Conservation (phyloP, 2,113 vertebrate genomes). For the Phyllostomus discolor region DNA sequence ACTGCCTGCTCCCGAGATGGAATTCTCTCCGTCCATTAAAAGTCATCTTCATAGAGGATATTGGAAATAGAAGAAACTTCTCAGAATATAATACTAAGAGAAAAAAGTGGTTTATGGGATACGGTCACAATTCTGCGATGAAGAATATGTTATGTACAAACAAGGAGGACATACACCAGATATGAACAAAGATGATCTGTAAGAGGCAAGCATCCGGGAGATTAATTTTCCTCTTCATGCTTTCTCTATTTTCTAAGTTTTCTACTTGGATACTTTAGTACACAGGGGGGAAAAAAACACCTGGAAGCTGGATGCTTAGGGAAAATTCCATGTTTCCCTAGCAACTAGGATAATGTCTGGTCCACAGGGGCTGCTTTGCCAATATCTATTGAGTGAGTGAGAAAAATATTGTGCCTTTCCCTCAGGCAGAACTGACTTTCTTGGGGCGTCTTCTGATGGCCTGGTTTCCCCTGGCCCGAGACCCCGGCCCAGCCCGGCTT, state of each 20-base stretch:
- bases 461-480: neutral
- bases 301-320: neutral
- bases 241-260: neutral
- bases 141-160: neutral
- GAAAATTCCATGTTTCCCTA: neutral
- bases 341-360: neutral
- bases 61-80: neutral
- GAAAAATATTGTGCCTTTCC: neutral
- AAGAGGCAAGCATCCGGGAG: neutral
- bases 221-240: neutral
- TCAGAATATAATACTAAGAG: neutral
- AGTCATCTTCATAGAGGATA: neutral
- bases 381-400: neutral
- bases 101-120: neutral
- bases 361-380: neutral
- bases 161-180: neutral
- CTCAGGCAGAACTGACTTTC: neutral
- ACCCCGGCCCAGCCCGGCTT: neutral
- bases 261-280: neutral
- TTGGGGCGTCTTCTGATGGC: neutral
- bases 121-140: neutral
- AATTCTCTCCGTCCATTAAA: neutral
- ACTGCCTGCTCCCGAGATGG: neutral
- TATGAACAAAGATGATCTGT: neutral
- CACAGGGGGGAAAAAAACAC: neutral